Evolutionary conservation across 2,888 invertebrate species (phyloP), one percentile per base, ranked within the genome.

Genomic region (Auanema sp.): DNA sequence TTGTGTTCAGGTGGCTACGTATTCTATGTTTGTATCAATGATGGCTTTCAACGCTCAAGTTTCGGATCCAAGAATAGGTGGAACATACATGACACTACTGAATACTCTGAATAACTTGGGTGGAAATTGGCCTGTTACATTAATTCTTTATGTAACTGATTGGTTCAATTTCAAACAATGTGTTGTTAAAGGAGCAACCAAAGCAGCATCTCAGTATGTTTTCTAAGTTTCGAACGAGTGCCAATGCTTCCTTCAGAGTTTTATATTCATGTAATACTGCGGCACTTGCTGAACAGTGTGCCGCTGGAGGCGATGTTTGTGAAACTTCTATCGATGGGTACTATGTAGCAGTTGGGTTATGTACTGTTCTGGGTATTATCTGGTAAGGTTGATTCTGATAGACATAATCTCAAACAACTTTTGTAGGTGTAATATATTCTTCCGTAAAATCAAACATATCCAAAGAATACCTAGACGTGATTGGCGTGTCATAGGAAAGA

Each of bases 31-130:
- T 85, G 96, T 98, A 5, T 90, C 96, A 0, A 89, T 91, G 65
- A 97, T 98, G 95, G 92, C 95, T 11, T 98, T 98, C 87, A 93
- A 93, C 85, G 97, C 97, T 0, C 91, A 92, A 86, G 90, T 98
- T 56, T 95, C 95, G 66, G 98, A 99, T 85, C 94, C 96, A 0
- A 88, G 90, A 0, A 93, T 97, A 0, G 98, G 98, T 1, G 82
- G 98, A 5, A 98, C 98, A 0, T 98, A 99, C 84, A 98, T 98
- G 98, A 99, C 98, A 0, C 87, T 98, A 57, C 87, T 98, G 16
- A 99, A 98, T 85, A 98, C 98, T 0, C 88, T 97, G 23, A 89
- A 91, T 54, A 98, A 98, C 87, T 88, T 98, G 64, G 98, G 98
- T n/a, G 93, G 93, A 6, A 96, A 94, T 84, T 97, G 96, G 97